Base-by-base conservation (phyloP, 2,113 vertebrate species). In the Pyrgilauda ruficollis region DNA sequence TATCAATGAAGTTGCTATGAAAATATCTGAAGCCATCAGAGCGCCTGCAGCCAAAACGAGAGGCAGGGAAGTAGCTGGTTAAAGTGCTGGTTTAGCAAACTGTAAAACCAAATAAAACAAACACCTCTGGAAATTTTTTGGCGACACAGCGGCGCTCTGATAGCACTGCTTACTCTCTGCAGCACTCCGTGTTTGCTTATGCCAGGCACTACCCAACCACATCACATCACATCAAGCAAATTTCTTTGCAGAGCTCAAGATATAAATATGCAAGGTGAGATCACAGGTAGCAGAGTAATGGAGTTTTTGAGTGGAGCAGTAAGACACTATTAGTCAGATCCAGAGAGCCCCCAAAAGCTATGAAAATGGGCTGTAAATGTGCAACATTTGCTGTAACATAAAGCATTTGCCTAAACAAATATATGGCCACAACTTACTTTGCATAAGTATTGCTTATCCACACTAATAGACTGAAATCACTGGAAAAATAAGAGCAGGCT, bases 201-300 rank as follows among this genome's bases (percentile, higher is more conserved):
- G 76, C 76, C 26, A 68, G 64, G 41, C 90, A 39, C 61, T 84
- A 41, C 58, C 28, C 56, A 84, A 52, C 56, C 4, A 4, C 39
- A 66, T 22, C 50, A 4, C 43, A 66, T 22, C 50, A 11, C 56
- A 90, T 49, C 89, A 80, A 89, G 68, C 30, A 77, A 84, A 77
- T 90, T 92, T 80, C 58, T 80, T 90, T 64, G 64, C 80, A 84
- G 70, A 77, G 58, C 52, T 81, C 49, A 13, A 1, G 7, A 30
- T 37, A 67, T 92, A 92, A 93, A 88, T 84, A 88, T 93, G 91
- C 79, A 95, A 84, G 67, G 39, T 12, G 83, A 70, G 55, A 92
- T 81, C 35, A 20, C 76, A 89, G 83, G 89, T 93, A 92, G 88
- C 79, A 90, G 73, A 77, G 90, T 63, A 94, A 89, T 46, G 52